These are phyloP conservation scores for Eulemur rufifrons DNA, from an alignment of 2,113 vertebrate genomes.

Conservation along the genomic window DNA sequence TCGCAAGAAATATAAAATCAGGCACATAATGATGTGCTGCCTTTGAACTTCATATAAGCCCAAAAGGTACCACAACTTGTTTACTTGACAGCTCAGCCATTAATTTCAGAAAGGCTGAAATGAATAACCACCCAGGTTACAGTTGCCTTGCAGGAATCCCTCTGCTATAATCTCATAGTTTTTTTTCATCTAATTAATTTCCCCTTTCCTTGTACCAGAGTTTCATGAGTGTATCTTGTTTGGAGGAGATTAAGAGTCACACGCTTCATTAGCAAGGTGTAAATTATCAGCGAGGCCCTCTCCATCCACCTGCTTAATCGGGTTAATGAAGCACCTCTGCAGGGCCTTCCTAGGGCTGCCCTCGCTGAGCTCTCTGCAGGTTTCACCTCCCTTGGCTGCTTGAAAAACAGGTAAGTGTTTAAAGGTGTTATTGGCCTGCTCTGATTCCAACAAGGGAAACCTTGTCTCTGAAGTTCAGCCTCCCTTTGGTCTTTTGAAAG, in stretches of 20 bases:
- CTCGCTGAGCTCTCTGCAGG: constrained; percentile 81
- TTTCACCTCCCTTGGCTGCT: constrained; percentile 67
- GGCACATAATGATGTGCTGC: constrained; percentile 1
- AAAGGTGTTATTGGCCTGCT: constrained; percentile 68
- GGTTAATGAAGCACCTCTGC: constrained; percentile 92
- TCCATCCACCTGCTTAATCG: constrained; percentile 95
- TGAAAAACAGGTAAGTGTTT: constrained; percentile 78
- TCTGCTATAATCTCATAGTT: constrained; percentile 92
- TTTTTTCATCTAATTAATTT: constrained; percentile 97
- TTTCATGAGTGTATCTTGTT: constrained; percentile 93
- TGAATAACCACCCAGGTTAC: constrained; percentile 86
- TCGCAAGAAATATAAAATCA: constrained; percentile 54
- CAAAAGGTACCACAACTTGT: constrained; percentile 77
- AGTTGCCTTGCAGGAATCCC: constrained; percentile 89
- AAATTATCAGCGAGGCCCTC: constrained; percentile 92
- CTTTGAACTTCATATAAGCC: constrained; percentile 75
- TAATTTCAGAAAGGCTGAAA: constrained; percentile 84
- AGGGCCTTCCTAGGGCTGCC: constrained; percentile 83
- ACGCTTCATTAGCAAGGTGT: constrained; percentile 95
- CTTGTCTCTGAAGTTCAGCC: not conserved
- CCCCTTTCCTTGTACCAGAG: constrained; percentile 88
- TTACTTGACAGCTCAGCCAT: constrained; percentile 82
- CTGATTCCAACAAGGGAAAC: constrained; percentile 42
- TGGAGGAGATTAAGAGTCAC: constrained; percentile 95
- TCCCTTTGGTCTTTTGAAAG: constrained; percentile 27